Evolutionary conservation across 2,113 vertebrate species (phyloP).

Genomic region (Leptocoma aspasia): DNA sequence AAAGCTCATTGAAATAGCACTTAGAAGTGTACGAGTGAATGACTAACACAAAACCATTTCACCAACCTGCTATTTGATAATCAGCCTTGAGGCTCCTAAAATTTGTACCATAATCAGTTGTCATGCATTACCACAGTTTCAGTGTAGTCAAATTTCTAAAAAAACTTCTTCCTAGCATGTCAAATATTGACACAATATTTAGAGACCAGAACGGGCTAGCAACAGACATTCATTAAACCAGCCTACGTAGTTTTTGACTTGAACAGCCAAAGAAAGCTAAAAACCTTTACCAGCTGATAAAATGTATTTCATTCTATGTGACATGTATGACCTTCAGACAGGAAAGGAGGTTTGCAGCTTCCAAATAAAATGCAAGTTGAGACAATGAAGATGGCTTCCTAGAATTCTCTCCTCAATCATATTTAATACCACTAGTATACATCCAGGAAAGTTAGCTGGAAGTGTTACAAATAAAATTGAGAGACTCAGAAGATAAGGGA

Average conservation of each 20-base stretch:
- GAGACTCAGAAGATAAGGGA: background rate
- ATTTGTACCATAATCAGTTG: background rate
- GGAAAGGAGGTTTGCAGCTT: background rate
- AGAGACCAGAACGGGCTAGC: background rate
- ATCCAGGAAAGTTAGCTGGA: background rate
- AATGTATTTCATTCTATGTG: background rate
- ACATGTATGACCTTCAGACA: background rate
- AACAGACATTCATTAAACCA: background rate
- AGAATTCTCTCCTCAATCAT: background rate
- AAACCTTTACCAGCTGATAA: background rate
- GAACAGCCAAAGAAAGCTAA: background rate
- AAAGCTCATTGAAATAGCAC: constrained; percentile 21
- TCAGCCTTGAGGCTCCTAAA: background rate
- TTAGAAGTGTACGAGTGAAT: background rate
- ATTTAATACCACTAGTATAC: background rate
- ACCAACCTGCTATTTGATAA: background rate
- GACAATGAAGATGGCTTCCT: background rate
- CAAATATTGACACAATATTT: background rate
- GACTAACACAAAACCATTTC: background rate
- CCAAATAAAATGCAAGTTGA: background rate
- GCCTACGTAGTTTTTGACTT: background rate
- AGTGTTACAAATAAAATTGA: background rate
- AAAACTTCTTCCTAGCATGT: background rate
- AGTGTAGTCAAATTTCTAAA: background rate
- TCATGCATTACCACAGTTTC: background rate